Evolutionary conservation across 2,797 vertebrate genomes (phyloP), one percentile per base, ranked within the genome.

Genomic region (Falco berigora): DNA sequence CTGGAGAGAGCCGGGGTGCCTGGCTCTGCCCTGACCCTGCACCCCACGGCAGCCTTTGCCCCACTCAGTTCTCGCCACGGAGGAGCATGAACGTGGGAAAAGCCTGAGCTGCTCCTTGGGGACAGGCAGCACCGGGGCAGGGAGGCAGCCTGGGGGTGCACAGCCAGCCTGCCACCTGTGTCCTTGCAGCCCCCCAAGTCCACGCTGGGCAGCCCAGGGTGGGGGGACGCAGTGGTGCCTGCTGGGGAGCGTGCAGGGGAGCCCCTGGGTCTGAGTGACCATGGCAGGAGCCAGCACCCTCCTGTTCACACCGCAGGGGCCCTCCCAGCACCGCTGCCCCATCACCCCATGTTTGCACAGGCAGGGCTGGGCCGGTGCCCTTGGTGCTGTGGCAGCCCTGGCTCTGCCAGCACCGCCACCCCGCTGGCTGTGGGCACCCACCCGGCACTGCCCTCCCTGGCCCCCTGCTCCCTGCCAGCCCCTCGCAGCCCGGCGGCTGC

Each of bases 231-330:
- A 2, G 58, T 7, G 44, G 34, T 36, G 24, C n/a, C 36, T 2
- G 42, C 46, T 5, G 20, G 36, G 58, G 22, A 32, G 25, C 7
- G 5, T 3, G 9, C 3, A 3, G 67, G 47, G 67, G 28, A 32
- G 30, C 22, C 44, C 2, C 4, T 3, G 20, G 40, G 34, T 34
- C 47, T 9, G 23, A 6, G 18, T 2, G 27, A 66, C 36, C 10
- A 3, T 1, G 2, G 8, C 0, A 2, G 71, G 27, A 28, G 52
- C 68, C 53, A 3, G 10, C 4, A 2, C 53, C 10, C 28, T 46
- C 53, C 27, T 46, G 69, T 52, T 87, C 22, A 14, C 75, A 5
- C 22, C 9, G 0, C 3, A 8, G 42, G 55, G 75, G 71, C 91
- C 34, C 87, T 84, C 80, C 75, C 0, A 0, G 36, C 53, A 55